These are phyloP conservation scores for Eristalinus sepulchralis DNA, from an alignment of 2,888 invertebrate species.

Conservation along the genomic window DNA sequence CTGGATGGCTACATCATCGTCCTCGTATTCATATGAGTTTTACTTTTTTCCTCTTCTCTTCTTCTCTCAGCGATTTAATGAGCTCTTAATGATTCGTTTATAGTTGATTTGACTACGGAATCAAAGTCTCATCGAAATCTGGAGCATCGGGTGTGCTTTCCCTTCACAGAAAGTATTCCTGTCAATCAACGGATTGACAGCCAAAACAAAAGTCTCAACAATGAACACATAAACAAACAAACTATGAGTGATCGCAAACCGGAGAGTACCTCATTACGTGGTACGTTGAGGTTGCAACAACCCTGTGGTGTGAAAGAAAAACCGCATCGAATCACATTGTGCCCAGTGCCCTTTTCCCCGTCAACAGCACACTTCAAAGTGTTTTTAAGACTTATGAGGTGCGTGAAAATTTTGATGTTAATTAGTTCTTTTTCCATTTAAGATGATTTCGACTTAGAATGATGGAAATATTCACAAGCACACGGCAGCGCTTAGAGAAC, in stretches of 20 bases:
- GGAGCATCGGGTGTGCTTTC: neutral
- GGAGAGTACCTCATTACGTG: neutral
- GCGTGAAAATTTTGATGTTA: neutral
- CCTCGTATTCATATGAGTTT: neutral
- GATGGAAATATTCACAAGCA: neutral
- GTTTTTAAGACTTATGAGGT: neutral
- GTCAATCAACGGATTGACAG: conserved; percentile 60
- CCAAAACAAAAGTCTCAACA: conserved; percentile 41
- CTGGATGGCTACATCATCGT: neutral
- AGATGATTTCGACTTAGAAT: neutral
- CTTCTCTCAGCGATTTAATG: conserved; percentile 21
- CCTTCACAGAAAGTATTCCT: conserved; percentile 19
- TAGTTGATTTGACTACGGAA: conserved; percentile 31
- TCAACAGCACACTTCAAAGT: conserved; percentile 3
- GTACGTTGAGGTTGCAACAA: neutral
- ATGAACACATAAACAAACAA: conserved; percentile 30
- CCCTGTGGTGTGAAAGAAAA: neutral
- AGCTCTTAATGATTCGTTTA: conserved; percentile 53
- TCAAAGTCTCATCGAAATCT: conserved; percentile 40
- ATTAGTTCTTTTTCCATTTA: neutral
- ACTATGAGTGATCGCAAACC: neutral
- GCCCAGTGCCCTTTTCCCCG: neutral
- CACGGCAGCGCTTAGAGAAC: neutral
- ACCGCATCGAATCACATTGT: neutral
- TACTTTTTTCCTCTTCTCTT: neutral